Base-by-base conservation (phyloP, 1,140 invertebrate genomes). In the Trachelipus rathkii region DNA sequence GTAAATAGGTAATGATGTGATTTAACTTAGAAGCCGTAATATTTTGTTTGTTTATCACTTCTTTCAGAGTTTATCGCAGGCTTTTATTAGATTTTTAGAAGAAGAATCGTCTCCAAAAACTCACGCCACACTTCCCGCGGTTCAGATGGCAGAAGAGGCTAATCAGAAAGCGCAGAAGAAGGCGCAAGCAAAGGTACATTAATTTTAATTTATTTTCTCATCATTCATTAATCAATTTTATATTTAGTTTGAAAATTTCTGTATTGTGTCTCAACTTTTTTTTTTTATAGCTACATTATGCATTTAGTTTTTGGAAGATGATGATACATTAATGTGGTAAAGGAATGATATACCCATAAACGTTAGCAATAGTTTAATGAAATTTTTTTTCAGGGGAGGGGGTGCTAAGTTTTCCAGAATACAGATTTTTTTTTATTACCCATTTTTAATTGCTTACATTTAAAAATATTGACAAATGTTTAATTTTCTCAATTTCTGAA, bases 31-130 rank as follows among this genome's bases (percentile, higher is more conserved):
- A n/a, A n/a, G n/a, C n/a, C n/a, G n/a, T n/a, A n/a, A n/a, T 33
- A 33, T 33, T 33, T 33, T 33, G 33, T 33, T 33, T 33, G 33
- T 33, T 33, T 33, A 6, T 33, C 6, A 33, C 6, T n/a, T 21
- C 33, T 43, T 43, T 53, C 60, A 9, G 50, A 75, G 74, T 75
- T 68, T 75, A 60, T 75, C 74, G 0, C 90, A 93, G 79, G 92
- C 95, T 69, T 97, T 97, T 85, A 91, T 97, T 0, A 90, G 90
- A 83, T 97, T 97, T 85, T 85, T 97, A 81, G 93, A 95, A 83
- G 90, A 87, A 76, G 93, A 95, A 86, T 95, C 93, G 0, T 70
- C 73, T n/a, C 77, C 77, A 44, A 13, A 21, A 44, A 43, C 44
- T 46, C n/a, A 46, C 9, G 33, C 66, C 2, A 53, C 10, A 24